Evolutionary conservation across 2,888 invertebrate genomes (phyloP).

Genomic region (Ptychoptera contaminata): DNA sequence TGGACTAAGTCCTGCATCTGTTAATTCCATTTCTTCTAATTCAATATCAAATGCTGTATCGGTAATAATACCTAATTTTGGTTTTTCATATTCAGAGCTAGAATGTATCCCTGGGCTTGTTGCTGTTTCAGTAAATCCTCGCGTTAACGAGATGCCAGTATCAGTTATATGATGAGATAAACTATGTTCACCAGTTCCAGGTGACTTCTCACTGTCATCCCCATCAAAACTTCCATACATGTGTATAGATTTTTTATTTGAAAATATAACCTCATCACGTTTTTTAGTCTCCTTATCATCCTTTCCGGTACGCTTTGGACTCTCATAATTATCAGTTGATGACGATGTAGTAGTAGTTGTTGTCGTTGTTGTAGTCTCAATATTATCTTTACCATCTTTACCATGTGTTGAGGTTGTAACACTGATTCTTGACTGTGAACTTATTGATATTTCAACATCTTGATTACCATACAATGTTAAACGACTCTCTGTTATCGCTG

Average conservation of each 20-base stretch:
- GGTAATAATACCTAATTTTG: slow-evolving; percentile 25
- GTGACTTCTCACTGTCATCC: slow-evolving; percentile 26
- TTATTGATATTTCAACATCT: slow-evolving; percentile 38
- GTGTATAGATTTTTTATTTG: slow-evolving; percentile 34
- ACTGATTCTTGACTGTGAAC: slow-evolving; percentile 37
- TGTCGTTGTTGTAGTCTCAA: slow-evolving; percentile 7
- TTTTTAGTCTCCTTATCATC: slow-evolving; percentile 23
- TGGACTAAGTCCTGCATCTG: slow-evolving; percentile 38
- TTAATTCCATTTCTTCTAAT: slow-evolving; percentile 35
- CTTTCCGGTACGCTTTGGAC: slow-evolving; percentile 19
- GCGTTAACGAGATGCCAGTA: slow-evolving; percentile 37
- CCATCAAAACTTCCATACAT: slow-evolving; percentile 31
- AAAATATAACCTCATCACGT: slow-evolving; percentile 35
- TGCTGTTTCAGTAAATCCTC: slow-evolving; percentile 32
- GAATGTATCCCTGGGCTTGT: slow-evolving; percentile 31
- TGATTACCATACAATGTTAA: slow-evolving; percentile 35
- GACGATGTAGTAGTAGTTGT: background rate
- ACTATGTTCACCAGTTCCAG: slow-evolving; percentile 31
- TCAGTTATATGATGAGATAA: slow-evolving; percentile 36
- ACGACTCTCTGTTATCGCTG: slow-evolving; percentile 36
- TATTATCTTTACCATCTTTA: slow-evolving; percentile 6
- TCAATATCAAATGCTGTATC: slow-evolving; percentile 31
- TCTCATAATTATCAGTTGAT: slow-evolving; percentile 21
- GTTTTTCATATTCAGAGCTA: slow-evolving; percentile 12
- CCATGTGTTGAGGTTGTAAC: slow-evolving; percentile 27